Base-by-base conservation (phyloP, 2,113 vertebrate species). In the Lucifuga dentata region DNA sequence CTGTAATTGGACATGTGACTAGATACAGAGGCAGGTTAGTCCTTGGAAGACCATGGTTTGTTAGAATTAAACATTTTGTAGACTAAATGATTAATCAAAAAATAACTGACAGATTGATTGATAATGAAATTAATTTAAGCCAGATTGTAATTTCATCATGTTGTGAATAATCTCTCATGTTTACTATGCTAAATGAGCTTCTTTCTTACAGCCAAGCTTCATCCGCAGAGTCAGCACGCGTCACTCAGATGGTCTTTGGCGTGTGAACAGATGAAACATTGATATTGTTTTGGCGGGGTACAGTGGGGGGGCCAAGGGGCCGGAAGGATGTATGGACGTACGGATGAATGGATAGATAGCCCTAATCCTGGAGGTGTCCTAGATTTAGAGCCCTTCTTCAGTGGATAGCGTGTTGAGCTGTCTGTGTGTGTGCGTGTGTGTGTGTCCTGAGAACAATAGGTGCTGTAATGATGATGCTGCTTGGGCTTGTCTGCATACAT, bases 281-380 rank as follows among this genome's bases (percentile, higher is more conserved):
- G 69, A 87, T 89, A 33, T 40, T 81, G 76, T 86, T 83, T 76
- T 50, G 44, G 48, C 35, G 7, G 17, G 44, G 39, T 43, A 8
- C 26, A 13, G 52, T 16, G 2, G 11, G n/a, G 3, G 17, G 48
- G 19, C 49, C 13, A 10, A 13, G 3, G 17, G 48, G 19, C 49
- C 13, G 45, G 81, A 84, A 70, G 75, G 51, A 49, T 65, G 56
- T 52, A 39, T 53, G 66, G 72, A 66, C 39, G 51, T 81, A 81
- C 78, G 76, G 51, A 40, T 78, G 73, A 73, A 73, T 73, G 77
- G 67, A 71, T 29, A 38, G 59, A 73, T 80, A 29, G 63, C 23
- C 33, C 50, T 90, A 91, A 90, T 91, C 90, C 87, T 46, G 8
- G 68, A 79, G 66, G 62, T 88, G 87, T 56, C 89, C 88, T 88